Percentiles rank a stretch among this genome's conserved stretches.
These are phyloP conservation scores for Tinamus major DNA, from an alignment of 2,797 vertebrate species.

Conservation along the genomic window DNA sequence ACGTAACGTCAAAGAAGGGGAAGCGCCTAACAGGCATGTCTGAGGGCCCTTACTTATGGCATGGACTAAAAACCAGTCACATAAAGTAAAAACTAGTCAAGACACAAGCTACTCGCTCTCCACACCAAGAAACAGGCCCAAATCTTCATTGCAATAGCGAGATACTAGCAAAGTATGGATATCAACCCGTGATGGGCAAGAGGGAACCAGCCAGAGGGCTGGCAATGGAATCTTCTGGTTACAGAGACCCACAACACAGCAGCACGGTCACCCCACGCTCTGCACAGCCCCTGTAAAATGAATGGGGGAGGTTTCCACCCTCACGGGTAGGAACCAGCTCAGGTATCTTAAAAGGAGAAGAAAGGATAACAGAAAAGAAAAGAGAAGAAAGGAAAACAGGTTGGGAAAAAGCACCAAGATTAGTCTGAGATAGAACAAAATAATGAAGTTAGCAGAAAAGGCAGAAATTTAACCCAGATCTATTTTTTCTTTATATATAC, in stretches of 20 bases:
- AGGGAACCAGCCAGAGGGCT: not conserved
- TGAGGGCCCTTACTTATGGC: not conserved
- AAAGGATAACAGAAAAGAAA: not conserved
- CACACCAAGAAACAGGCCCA: not conserved
- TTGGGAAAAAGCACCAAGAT: not conserved
- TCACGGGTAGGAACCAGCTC: not conserved
- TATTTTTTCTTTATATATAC: not conserved
- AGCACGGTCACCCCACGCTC: not conserved
- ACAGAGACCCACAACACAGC: not conserved
- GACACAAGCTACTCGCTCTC: not conserved
- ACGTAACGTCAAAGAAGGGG: not conserved
- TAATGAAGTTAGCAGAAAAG: not conserved
- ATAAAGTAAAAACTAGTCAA: not conserved
- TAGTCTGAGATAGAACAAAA: not conserved
- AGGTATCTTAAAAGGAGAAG: not conserved
- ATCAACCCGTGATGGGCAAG: not conserved
- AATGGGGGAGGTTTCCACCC: not conserved
- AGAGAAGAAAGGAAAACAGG: not conserved
- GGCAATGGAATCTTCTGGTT: rapidly evolving
- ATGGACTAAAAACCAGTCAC: not conserved
- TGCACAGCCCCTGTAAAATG: not conserved
- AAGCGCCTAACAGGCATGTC: not conserved
- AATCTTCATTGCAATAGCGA: not conserved
- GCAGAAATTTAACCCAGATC: not conserved
- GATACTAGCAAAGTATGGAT: not conserved